Percentiles rank a stretch among this genome's conserved stretches.
Conservation (phyloP, 64 coral and sea anemone species). For the Porites lutea region DNA sequence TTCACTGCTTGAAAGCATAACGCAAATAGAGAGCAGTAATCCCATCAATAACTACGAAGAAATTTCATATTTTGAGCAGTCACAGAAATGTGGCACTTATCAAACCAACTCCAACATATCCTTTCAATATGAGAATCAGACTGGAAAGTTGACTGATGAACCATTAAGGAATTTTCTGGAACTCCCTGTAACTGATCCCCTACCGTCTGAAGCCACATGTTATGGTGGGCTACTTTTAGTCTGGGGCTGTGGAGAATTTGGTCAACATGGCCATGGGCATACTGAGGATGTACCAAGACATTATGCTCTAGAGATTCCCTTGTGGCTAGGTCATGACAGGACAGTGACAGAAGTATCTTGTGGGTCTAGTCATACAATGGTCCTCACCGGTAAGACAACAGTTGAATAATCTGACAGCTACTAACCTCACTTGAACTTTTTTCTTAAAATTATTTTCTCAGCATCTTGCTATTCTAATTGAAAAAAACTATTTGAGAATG, state of each 20-base stretch:
- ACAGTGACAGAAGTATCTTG: slow-evolving; percentile 75
- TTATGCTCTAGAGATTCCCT: slow-evolving; percentile 48
- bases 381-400: slow-evolving; percentile 78
- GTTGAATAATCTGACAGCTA: too few species aligned
- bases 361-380: slow-evolving; percentile 94
- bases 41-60: background rate
- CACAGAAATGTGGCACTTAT: too few species aligned
- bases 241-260: slow-evolving; percentile 99
- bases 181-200: background rate
- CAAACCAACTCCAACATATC: background rate
- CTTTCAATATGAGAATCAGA: background rate
- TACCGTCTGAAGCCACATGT: background rate
- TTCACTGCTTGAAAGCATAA: background rate
- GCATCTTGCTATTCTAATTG: too few species aligned
- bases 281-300: slow-evolving; percentile 57
- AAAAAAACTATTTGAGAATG: too few species aligned
- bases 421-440: too few species aligned
- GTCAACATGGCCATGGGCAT: slow-evolving; percentile 93
- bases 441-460: too few species aligned
- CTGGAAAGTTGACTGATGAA: background rate
- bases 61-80: too few species aligned
- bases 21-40: background rate
- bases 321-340: slow-evolving; percentile 73
- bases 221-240: slow-evolving; percentile 75
- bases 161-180: background rate